Conservation (phyloP, 2,888 invertebrate species). For the Ormyrus thymus region DNA sequence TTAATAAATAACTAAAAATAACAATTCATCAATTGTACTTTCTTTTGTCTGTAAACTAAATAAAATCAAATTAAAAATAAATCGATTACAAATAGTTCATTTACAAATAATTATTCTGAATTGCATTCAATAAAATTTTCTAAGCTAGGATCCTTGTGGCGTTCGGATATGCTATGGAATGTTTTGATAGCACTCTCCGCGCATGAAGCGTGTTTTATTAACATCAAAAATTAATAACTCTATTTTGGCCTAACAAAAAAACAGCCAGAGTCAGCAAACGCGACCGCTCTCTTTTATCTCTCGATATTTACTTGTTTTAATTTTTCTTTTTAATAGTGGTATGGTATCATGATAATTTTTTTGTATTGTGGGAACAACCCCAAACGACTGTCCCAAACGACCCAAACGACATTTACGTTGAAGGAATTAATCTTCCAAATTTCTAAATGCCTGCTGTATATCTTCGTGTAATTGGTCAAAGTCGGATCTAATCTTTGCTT, state of each 20-base stretch:
- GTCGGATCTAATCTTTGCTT: constrained; percentile 96
- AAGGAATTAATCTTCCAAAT: constrained; percentile 92
- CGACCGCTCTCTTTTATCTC: constrained; percentile 50
- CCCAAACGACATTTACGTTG: too few species aligned
- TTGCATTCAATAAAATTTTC: constrained; percentile 55
- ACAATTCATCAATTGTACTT: constrained; percentile 35
- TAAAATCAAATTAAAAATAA: constrained; percentile 40
- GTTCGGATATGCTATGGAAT: constrained; percentile 55
- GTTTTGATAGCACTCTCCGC: constrained; percentile 56
- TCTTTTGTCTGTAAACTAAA: constrained; percentile 10
- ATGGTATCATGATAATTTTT: constrained; percentile 49
- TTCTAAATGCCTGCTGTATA: constrained; percentile 97
- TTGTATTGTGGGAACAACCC: constrained; percentile 60
- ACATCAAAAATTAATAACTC: constrained; percentile 45
- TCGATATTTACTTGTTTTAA: constrained; percentile 36
- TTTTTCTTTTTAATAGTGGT: constrained; percentile 34
- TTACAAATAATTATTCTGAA: constrained; percentile 28
- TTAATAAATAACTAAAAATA: constrained; percentile 44
- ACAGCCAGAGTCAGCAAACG: constrained; percentile 41
- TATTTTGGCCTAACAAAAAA: constrained; percentile 51
- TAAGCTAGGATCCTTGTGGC: constrained; percentile 48
- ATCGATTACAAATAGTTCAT: constrained; percentile 28
- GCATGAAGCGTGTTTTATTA: constrained; percentile 45
- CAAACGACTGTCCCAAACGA: constrained; percentile 58
- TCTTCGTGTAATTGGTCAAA: constrained; percentile 98